A percentile compares a stretch with the other conserved stretches of the same genome.
Conservation (phyloP, 2,797 vertebrate genomes). For the Pyrocephalus nanus region DNA sequence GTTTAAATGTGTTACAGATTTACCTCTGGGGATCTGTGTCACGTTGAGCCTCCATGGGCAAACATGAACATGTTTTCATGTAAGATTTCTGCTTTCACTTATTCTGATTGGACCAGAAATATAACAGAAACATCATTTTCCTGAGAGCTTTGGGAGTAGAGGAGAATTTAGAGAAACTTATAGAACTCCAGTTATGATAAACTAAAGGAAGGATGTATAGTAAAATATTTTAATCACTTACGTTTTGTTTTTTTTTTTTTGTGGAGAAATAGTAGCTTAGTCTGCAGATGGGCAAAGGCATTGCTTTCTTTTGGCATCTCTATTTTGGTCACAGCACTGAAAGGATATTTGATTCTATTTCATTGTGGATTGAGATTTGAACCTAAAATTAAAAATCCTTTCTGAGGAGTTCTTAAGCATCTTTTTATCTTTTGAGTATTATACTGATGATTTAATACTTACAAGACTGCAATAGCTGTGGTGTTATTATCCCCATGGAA, state of each 20-base stretch:
- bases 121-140: neutral
- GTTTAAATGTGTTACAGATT: neutral
- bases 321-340: neutral
- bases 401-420: neutral
- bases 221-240: neutral
- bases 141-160: neutral
- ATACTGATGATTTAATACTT: neutral
- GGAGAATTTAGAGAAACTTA: neutral
- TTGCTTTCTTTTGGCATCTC: neutral
- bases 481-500: neutral
- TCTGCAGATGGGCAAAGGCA: neutral
- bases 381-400: neutral
- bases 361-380: neutral
- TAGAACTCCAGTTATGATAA: neutral
- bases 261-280: neutral
- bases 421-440: neutral
- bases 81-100: neutral
- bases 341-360: neutral
- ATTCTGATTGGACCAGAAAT: neutral
- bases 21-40: neutral
- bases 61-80: neutral
- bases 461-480: neutral
- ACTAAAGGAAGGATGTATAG: neutral
- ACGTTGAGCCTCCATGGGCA: neutral
- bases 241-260: neutral